Percentiles rank a stretch among this genome's conserved stretches.
These are phyloP conservation scores for Spodoptera picta DNA, from an alignment of 2,888 invertebrate species.

Conservation along the genomic window DNA sequence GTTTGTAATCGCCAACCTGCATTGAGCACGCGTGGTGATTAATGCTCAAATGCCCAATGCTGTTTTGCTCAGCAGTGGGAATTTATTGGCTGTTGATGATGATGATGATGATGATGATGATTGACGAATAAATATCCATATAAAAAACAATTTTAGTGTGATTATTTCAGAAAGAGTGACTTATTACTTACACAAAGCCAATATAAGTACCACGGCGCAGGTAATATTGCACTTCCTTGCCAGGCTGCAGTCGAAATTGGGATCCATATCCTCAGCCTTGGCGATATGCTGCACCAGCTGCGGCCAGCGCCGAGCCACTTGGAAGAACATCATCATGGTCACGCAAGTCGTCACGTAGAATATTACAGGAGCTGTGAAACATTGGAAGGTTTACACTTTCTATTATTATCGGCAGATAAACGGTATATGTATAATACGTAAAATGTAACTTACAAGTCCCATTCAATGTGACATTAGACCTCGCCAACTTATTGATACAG, in stretches of 20 bases:
- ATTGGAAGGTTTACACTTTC: no score
- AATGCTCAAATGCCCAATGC: no score
- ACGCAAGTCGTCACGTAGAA: slow-evolving; percentile 76
- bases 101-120: no score
- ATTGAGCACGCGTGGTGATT: no score
- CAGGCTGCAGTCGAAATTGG: slow-evolving; percentile 68
- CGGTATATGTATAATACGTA: background rate
- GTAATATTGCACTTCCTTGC: slow-evolving; percentile 74
- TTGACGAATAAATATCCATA: no score
- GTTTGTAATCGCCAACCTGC: no score
- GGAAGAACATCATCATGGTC: slow-evolving; percentile 75
- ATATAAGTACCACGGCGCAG: slow-evolving; percentile 70
- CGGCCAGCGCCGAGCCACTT: slow-evolving; percentile 77
- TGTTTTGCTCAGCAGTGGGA: no score
- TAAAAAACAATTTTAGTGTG: no score
- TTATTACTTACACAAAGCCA: slow-evolving; percentile 70
- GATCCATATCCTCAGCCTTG: slow-evolving; percentile 73
- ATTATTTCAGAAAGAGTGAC: no score
- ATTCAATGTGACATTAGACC: slow-evolving; percentile 66
- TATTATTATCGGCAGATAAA: no score
- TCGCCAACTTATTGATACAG: slow-evolving; percentile 67
- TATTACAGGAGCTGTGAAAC: slow-evolving; percentile 71
- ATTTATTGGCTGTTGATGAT: no score
- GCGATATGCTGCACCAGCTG: slow-evolving; percentile 68
- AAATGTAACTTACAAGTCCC: slow-evolving; percentile 68